Evolutionary conservation across 2,888 invertebrate genomes (phyloP).

Genomic region (Temnothorax rugatulus): DNA sequence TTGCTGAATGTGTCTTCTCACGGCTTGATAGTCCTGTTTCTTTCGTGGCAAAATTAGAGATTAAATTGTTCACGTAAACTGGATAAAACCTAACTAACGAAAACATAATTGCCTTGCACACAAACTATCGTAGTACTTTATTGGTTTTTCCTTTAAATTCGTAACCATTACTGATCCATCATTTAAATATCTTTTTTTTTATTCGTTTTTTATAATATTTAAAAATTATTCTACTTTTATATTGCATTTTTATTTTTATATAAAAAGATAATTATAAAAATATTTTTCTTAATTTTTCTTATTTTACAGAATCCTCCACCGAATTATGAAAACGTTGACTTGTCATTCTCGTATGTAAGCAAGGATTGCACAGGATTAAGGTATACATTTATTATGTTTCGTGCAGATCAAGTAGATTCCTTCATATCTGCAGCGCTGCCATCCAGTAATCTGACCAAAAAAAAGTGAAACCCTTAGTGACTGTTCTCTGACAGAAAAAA

Average conservation of each 20-base stretch:
- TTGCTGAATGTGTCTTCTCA: slow-evolving; percentile 77
- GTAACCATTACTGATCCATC: background rate
- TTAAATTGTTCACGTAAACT: slow-evolving; percentile 63
- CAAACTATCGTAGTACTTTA: slow-evolving; percentile 22
- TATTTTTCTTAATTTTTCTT: background rate
- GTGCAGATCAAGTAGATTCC: background rate
- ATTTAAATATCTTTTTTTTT: background rate
- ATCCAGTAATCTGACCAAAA: no score
- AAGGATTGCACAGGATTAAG: slow-evolving; percentile 80
- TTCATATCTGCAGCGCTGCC: background rate
- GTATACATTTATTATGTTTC: slow-evolving; percentile 60
- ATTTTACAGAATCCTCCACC: slow-evolving; percentile 75
- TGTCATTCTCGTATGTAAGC: slow-evolving; percentile 79
- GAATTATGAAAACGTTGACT: slow-evolving; percentile 81
- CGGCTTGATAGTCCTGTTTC: slow-evolving; percentile 62
- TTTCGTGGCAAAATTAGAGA: slow-evolving; percentile 55
- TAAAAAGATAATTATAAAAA: background rate
- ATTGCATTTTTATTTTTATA: background rate
- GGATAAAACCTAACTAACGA: slow-evolving; percentile 51
- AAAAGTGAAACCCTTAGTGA: no score
- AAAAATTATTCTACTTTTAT: background rate
- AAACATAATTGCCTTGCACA: slow-evolving; percentile 44
- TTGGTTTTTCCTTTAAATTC: slow-evolving; percentile 24
- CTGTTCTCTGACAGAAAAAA: no score
- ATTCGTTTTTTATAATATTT: background rate